phyloP scores from a whole-genome alignment of 2,888 invertebrate genomes.

The Tribolium freemani region DNA sequence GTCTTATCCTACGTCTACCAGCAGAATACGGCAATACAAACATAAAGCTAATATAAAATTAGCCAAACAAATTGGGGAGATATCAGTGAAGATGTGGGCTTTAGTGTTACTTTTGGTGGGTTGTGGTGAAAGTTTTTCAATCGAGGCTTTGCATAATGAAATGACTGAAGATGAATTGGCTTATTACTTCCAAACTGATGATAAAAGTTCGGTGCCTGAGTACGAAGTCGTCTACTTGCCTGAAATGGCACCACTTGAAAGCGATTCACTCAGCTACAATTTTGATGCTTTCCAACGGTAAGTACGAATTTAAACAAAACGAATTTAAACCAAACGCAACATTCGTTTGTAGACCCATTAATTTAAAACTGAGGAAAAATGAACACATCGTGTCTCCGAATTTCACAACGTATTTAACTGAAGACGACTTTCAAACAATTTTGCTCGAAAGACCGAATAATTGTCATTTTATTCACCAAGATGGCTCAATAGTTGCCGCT shows the following conservation, averaged over 20 bases:
- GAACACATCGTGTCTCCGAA: slow-evolving; percentile 73
- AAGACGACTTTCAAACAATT: slow-evolving; percentile 64
- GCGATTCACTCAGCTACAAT: slow-evolving; percentile 68
- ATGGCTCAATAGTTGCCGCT: slow-evolving; percentile 74
- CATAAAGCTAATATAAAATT: slow-evolving; percentile 6
- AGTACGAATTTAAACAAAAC: slow-evolving; percentile 29
- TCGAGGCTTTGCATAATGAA: slow-evolving; percentile 61
- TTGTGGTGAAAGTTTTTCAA: slow-evolving; percentile 13
- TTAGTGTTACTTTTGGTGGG: neutral
- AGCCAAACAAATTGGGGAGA: neutral
- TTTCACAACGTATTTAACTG: slow-evolving; percentile 74
- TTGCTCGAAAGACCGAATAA: slow-evolving; percentile 62
- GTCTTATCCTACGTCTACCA: slow-evolving; percentile 7
- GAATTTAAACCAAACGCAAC: neutral
- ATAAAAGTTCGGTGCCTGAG: slow-evolving; percentile 68
- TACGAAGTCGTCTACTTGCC: slow-evolving; percentile 76
- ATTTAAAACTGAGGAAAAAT: slow-evolving; percentile 76
- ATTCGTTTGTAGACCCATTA: slow-evolving; percentile 69
- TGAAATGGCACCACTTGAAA: slow-evolving; percentile 22
- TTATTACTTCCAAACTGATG: slow-evolving; percentile 66
- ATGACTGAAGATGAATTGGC: slow-evolving; percentile 67
- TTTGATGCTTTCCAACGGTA: slow-evolving; percentile 77
- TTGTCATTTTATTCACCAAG: slow-evolving; percentile 78
- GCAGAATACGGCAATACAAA: slow-evolving; percentile 20
- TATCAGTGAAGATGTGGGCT: slow-evolving; percentile 12